Evolutionary conservation across 2,797 vertebrate genomes (phyloP).

Genomic region (Myotis pilosus): DNA sequence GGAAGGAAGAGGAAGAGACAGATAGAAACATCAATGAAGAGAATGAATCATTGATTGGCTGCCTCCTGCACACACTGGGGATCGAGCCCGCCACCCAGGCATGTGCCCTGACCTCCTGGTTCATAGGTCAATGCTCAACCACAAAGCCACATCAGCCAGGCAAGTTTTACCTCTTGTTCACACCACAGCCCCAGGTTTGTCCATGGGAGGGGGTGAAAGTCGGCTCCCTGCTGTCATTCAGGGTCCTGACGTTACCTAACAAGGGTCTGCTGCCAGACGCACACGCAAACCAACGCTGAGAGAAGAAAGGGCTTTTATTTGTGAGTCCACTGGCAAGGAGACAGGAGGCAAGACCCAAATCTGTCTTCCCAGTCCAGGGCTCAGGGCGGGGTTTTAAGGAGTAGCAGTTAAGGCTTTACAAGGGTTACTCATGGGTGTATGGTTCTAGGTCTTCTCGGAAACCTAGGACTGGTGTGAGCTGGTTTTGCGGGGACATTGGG

Average conservation of each 20-base stretch:
- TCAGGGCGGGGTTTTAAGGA: background rate
- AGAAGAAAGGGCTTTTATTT: background rate
- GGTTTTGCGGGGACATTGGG: too few relatives aligned
- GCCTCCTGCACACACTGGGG: too few relatives aligned
- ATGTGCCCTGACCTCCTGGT: too few relatives aligned
- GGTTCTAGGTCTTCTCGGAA: background rate
- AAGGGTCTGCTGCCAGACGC: background rate
- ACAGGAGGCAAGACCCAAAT: background rate
- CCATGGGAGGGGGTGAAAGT: background rate
- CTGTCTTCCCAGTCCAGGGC: too few relatives aligned
- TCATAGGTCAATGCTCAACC: too few relatives aligned
- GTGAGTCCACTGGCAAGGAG: background rate
- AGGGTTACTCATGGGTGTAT: background rate
- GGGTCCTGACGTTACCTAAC: background rate
- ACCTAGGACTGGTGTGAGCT: background rate
- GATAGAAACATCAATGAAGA: too few relatives aligned
- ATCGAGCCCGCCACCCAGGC: too few relatives aligned
- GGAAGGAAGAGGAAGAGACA: too few relatives aligned
- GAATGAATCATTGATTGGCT: too few relatives aligned
- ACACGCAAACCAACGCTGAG: background rate
- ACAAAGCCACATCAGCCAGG: too few relatives aligned
- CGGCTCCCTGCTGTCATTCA: background rate
- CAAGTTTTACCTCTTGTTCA: background rate
- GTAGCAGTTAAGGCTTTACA: background rate
- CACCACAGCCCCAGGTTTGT: background rate